These are phyloP conservation scores for Drosophila atroscutellata DNA, from an alignment of 2,888 invertebrate species.

Conservation along the genomic window DNA sequence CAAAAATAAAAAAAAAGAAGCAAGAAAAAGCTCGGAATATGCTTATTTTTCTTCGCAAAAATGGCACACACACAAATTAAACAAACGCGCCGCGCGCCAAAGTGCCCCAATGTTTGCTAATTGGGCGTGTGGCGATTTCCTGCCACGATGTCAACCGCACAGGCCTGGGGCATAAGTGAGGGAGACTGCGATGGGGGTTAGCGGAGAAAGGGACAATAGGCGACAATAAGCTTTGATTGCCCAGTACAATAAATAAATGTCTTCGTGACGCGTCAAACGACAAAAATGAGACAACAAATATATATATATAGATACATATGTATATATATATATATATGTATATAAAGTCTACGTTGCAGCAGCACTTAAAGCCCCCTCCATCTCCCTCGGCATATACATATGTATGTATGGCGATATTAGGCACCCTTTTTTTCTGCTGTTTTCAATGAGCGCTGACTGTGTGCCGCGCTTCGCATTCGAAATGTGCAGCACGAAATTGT, in stretches of 20 bases:
- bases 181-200: too few species aligned
- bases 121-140: constrained; percentile 81
- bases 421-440: constrained; percentile 3
- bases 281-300: constrained; percentile 7
- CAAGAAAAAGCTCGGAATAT: constrained; percentile 26
- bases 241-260: constrained; percentile 72
- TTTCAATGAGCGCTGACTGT: constrained; percentile 37
- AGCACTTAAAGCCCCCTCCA: constrained; percentile 7
- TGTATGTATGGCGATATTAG: not conserved
- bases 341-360: constrained; percentile 8
- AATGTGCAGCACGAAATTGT: constrained; percentile 54
- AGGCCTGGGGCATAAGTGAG: not conserved
- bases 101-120: constrained; percentile 70
- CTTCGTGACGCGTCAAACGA: constrained; percentile 35
- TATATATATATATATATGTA: not conserved
- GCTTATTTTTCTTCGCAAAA: constrained; percentile 58
- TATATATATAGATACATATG: too few species aligned
- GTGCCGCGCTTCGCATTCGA: constrained; percentile 36
- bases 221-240: constrained; percentile 79
- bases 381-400: not conserved
- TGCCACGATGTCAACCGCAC: constrained; percentile 34
- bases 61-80: constrained; percentile 72
- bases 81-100: constrained; percentile 75
- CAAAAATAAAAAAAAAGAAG: not conserved
- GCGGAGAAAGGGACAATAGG: constrained; percentile 15